Evolutionary conservation across 2,888 invertebrate genomes (phyloP).

Genomic region (Caenorhabditis doughertyi): DNA sequence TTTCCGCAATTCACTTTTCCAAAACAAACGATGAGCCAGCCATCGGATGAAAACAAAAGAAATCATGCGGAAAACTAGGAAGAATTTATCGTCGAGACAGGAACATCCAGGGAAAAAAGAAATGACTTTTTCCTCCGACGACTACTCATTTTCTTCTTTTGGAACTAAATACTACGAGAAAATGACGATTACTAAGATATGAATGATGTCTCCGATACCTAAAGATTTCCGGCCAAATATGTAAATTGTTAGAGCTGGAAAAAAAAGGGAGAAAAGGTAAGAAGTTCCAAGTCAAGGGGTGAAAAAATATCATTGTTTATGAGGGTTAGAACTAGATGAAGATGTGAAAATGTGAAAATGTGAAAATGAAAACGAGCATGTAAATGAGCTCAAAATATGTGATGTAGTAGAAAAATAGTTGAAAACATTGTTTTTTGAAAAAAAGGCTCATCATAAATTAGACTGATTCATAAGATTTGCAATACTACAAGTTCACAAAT

Average conservation of each 20-base stretch:
- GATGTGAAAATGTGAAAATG: too few relatives aligned
- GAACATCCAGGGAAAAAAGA: constrained; percentile 5
- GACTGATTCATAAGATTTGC: constrained; percentile 11
- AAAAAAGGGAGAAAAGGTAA: not conserved
- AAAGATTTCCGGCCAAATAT: constrained; percentile 49
- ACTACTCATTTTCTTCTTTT: not conserved
- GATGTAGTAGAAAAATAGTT: not conserved
- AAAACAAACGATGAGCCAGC: constrained; percentile 9
- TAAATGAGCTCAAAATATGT: not conserved
- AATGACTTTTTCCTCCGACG: not conserved
- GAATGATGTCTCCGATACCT: constrained; percentile 24
- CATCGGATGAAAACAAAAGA: constrained; percentile 39
- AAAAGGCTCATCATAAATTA: constrained; percentile 1
- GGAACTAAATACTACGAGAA: constrained; percentile 1
- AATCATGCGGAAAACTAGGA: constrained; percentile 38
- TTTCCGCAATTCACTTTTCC: not conserved
- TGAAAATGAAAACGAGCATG: constrained; percentile 16
- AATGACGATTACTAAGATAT: not conserved
- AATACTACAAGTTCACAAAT: not conserved
- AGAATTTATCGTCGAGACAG: constrained; percentile 22
- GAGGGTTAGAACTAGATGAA: not conserved
- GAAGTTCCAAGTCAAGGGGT: too few relatives aligned
- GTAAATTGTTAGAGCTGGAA: constrained; percentile 17
- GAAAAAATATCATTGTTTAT: constrained; percentile 6
- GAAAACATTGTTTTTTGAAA: not conserved